phyloP scores from a whole-genome alignment of 1,140 invertebrate species.

The Elymnias hypermnestra region DNA sequence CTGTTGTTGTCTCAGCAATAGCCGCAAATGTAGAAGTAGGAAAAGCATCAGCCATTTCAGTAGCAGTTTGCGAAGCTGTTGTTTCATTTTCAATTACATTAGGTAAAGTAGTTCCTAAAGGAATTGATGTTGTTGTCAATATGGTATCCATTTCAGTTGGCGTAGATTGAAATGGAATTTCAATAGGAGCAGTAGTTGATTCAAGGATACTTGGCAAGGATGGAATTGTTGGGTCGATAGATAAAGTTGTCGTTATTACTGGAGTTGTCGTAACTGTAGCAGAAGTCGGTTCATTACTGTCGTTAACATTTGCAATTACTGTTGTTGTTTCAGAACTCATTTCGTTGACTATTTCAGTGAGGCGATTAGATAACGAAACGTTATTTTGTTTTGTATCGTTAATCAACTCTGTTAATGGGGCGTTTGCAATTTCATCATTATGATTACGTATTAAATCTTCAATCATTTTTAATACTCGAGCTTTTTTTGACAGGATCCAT shows the following conservation, averaged over 20 bases:
- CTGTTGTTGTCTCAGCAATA: conserved; percentile 30
- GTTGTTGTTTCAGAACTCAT: conserved; percentile 53
- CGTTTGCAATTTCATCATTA: conserved; percentile 63
- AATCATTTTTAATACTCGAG: conserved; percentile 70
- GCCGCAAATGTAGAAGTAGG: conserved; percentile 21
- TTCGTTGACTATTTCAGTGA: conserved; percentile 56
- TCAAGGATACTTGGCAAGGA: conserved; percentile 11
- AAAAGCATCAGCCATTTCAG: conserved; percentile 27
- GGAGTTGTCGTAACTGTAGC: conserved; percentile 12
- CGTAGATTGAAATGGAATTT: conserved; percentile 4
- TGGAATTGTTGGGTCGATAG: conserved; percentile 10
- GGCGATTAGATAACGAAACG: conserved; percentile 44
- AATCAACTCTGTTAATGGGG: conserved; percentile 43
- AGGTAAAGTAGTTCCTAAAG: conserved; percentile 19
- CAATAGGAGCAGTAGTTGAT: conserved; percentile 8
- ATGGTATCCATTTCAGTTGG: conserved; percentile 18
- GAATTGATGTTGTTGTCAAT: conserved; percentile 28
- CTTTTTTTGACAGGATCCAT: conserved; percentile 68
- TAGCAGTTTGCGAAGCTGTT: conserved; percentile 24
- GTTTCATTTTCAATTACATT: conserved; percentile 20
- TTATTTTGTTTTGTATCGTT: conserved; percentile 26
- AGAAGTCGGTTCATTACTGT: conserved; percentile 17
- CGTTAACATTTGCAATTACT: conserved; percentile 27
- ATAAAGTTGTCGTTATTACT: conserved; percentile 13
- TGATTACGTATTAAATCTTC: conserved; percentile 67